These are phyloP conservation scores for Actinernus sp. DNA, from an alignment of 92 coral and sea anemone species.

Conservation along the genomic window DNA sequence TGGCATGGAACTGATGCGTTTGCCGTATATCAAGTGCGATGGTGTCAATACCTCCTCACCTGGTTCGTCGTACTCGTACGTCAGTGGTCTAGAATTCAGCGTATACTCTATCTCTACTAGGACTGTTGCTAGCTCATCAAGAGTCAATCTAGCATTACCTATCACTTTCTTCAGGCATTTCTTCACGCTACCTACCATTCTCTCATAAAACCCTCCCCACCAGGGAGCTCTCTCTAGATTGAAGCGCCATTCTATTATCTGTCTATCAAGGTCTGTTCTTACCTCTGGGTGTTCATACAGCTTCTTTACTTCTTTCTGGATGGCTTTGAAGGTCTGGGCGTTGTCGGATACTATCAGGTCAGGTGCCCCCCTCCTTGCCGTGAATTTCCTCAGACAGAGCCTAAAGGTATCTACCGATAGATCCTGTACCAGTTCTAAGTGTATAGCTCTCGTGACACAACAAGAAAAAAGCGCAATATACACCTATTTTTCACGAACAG, in stretches of 20 bases:
- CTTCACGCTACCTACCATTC: conserved; percentile 34
- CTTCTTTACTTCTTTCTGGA: no score
- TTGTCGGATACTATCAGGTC: no score
- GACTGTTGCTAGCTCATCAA: conserved; percentile 42
- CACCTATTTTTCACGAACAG: no score
- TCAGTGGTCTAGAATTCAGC: conserved; percentile 51
- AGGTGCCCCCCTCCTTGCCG: no score
- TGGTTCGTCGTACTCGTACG: conserved; percentile 33
- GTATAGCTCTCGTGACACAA: no score
- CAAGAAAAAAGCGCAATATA: no score
- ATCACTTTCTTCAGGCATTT: conserved; percentile 24
- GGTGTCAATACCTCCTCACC: conserved; percentile 45
- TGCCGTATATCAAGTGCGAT: conserved; percentile 40
- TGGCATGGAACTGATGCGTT: conserved; percentile 18
- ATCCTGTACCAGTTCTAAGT: no score
- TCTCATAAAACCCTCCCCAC: conserved; percentile 50
- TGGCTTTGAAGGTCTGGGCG: no score
- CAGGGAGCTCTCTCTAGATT: conserved; percentile 47
- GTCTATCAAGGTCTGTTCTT: no score
- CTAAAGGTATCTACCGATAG: no score
- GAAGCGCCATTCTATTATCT: conserved; percentile 35
- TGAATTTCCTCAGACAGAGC: no score
- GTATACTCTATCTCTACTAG: conserved; percentile 62
- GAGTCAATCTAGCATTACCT: conserved; percentile 44
- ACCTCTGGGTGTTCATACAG: no score